These are phyloP conservation scores for Camelus dromedarius DNA, from an alignment of 2,113 vertebrate species.

Conservation along the genomic window DNA sequence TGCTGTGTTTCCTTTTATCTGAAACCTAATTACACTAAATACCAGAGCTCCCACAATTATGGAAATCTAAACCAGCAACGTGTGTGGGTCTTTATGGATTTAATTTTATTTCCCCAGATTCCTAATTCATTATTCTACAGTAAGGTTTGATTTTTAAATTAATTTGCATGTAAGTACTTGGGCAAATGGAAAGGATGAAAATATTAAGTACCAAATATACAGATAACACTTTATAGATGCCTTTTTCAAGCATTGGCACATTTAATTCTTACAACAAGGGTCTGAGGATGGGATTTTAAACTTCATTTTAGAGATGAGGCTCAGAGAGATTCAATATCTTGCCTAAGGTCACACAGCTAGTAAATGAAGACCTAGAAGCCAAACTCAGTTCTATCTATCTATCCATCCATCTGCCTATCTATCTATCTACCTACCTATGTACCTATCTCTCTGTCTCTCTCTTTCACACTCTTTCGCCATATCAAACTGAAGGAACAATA, in stretches of 20 bases:
- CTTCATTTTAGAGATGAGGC: background rate
- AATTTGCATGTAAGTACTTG: background rate
- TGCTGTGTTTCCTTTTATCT: background rate
- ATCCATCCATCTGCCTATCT: background rate
- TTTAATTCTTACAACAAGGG: background rate
- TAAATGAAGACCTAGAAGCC: background rate
- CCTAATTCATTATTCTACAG: background rate
- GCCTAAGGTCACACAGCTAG: background rate
- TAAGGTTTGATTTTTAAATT: background rate
- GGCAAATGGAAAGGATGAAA: background rate
- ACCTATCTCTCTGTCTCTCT: background rate
- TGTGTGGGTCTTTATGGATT: background rate
- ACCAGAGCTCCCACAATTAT: background rate
- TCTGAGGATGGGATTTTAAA: background rate
- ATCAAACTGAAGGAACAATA: background rate
- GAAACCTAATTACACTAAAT: background rate
- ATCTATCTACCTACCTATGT: background rate
- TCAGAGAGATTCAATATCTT: slow-evolving; percentile 2
- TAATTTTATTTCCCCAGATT: background rate
- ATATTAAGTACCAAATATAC: background rate
- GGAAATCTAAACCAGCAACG: background rate
- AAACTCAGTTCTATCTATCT: background rate
- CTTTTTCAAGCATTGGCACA: background rate
- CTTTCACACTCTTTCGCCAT: background rate
- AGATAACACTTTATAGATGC: background rate